A percentile compares a stretch with the other conserved stretches of the same genome.
These are phyloP conservation scores for Ceramica pisi DNA, from an alignment of 2,888 invertebrate genomes.

Conservation along the genomic window DNA sequence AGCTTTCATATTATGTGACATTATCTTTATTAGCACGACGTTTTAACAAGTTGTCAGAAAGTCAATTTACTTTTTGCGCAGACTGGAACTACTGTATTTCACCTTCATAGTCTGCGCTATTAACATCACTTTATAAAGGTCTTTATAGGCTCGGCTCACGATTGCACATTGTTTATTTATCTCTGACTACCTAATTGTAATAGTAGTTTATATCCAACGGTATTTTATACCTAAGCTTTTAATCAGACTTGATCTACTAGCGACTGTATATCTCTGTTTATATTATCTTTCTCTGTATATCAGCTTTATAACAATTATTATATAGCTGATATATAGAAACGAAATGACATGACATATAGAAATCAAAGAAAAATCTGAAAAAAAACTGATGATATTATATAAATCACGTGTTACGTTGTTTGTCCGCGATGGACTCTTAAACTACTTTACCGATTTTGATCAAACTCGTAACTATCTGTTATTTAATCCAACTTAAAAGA, in stretches of 20 bases:
- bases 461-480: too few relatives aligned
- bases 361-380: too few relatives aligned
- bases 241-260: not conserved
- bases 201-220: constrained; percentile 1
- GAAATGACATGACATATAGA: too few relatives aligned
- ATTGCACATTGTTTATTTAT: constrained; percentile 32
- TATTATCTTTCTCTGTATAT: not conserved
- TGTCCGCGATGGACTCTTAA: too few relatives aligned
- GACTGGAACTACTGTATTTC: constrained; percentile 12
- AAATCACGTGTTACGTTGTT: too few relatives aligned
- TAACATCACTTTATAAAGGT: constrained; percentile 29
- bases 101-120: not conserved
- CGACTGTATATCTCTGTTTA: not conserved
- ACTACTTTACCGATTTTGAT: too few relatives aligned
- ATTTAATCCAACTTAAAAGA: too few relatives aligned
- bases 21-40: too few relatives aligned
- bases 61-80: not conserved
- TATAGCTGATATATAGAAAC: too few relatives aligned
- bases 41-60: not conserved
- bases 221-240: not conserved
- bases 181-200: not conserved
- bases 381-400: too few relatives aligned
- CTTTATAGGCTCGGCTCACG: constrained; percentile 45
- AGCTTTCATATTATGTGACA: too few relatives aligned
- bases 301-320: not conserved